Conservation (phyloP, 2,888 invertebrate species). For the Macropis europaea region DNA sequence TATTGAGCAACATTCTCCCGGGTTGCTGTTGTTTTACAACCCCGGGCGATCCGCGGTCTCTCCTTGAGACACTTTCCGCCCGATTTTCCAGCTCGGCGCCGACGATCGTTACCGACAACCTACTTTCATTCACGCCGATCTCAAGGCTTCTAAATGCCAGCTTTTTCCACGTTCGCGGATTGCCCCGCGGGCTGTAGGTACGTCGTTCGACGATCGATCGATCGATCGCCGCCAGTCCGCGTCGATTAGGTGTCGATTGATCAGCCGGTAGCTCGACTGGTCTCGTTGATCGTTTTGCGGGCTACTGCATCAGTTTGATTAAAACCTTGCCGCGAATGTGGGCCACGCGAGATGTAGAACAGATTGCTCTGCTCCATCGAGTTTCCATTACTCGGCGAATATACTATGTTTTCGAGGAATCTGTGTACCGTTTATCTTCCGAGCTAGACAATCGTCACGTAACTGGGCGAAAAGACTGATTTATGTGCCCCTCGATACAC, state of each 20-base stretch:
- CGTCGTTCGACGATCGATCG: not conserved
- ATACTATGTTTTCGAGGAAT: conserved; percentile 7
- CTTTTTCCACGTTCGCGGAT: conserved; percentile 13
- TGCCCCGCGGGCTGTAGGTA: not conserved
- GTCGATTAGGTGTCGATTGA: not conserved
- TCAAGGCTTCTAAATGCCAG: conserved; percentile 30
- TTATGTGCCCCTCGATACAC: no score
- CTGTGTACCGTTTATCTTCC: conserved; percentile 1
- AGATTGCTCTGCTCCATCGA: conserved; percentile 13
- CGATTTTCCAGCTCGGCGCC: conserved; percentile 56
- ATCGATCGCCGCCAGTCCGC: conserved; percentile 5
- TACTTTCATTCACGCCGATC: conserved; percentile 38
- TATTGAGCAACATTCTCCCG: conserved; percentile 41
- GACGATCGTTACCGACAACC: conserved; percentile 33
- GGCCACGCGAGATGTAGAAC: not conserved
- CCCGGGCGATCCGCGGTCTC: conserved; percentile 38
- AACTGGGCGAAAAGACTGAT: conserved; percentile 25
- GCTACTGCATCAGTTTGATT: conserved; percentile 20
- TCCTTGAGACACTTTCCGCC: conserved; percentile 60
- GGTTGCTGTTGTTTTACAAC: conserved; percentile 29
- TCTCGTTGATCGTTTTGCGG: conserved; percentile 12
- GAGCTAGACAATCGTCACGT: not conserved
- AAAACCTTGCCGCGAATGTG: conserved; percentile 16
- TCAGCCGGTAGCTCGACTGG: not conserved
- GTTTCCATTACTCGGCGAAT: conserved; percentile 1